Evolutionary conservation across 2,888 invertebrate species (phyloP).

Genomic region (Sympetrum striolatum): DNA sequence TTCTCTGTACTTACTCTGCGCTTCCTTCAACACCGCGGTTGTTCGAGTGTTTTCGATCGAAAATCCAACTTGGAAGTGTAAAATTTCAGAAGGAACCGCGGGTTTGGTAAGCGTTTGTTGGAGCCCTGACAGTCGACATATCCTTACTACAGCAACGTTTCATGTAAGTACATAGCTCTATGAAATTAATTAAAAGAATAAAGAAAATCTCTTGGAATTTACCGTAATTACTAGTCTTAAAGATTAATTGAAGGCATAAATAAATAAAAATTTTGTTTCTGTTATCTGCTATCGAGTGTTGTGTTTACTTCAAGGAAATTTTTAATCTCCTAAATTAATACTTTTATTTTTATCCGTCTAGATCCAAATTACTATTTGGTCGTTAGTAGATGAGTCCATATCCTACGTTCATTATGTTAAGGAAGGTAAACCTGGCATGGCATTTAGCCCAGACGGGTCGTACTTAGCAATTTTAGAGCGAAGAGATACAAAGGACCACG

Average conservation of each 20-base stretch:
- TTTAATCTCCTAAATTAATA: background rate
- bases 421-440: conserved; percentile 57
- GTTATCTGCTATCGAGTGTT: background rate
- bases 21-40: conserved; percentile 54
- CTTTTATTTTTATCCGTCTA: conserved; percentile 49
- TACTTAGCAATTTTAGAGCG: conserved; percentile 60
- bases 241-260: too few relatives aligned
- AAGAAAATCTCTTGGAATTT: too few relatives aligned
- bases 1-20: conserved; percentile 56
- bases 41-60: conserved; percentile 62
- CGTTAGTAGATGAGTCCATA: conserved; percentile 58
- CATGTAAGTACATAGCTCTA: conserved; percentile 55
- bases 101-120: conserved; percentile 62
- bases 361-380: conserved; percentile 60
- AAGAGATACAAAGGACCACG: conserved; percentile 58
- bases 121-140: conserved; percentile 63
- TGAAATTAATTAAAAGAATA: too few relatives aligned
- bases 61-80: conserved; percentile 64
- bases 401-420: conserved; percentile 56
- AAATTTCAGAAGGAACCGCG: conserved; percentile 63
- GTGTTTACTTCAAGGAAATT: background rate
- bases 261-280: background rate
- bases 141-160: conserved; percentile 63
- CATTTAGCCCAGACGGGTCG: conserved; percentile 56
- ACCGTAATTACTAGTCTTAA: too few relatives aligned